These are phyloP conservation scores for Eurytoma adleriae DNA, from an alignment of 2,888 invertebrate species.

Conservation along the genomic window DNA sequence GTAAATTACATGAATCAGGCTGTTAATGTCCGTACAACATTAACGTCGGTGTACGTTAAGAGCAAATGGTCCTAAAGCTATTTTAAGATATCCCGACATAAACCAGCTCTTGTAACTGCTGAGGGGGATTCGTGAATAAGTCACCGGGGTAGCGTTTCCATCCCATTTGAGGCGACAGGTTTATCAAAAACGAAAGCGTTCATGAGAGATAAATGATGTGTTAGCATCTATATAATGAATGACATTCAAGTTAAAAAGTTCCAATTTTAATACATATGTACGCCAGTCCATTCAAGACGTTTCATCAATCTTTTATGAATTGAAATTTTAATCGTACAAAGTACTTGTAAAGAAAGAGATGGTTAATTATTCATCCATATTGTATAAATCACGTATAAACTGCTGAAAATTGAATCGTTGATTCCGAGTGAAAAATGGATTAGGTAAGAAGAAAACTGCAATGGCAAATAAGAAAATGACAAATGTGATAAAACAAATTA, in stretches of 20 bases:
- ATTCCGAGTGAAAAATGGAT: too few species aligned
- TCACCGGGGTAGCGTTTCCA: slow-evolving; percentile 41
- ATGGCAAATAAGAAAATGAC: too few species aligned
- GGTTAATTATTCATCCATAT: too few species aligned
- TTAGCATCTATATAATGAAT: slow-evolving; percentile 18
- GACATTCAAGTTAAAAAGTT: slow-evolving; percentile 6
- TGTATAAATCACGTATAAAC: too few species aligned
- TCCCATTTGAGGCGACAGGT: slow-evolving; percentile 46
- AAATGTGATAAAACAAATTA: too few species aligned
- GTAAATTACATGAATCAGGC: background rate
- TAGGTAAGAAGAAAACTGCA: too few species aligned
- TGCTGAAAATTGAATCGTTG: too few species aligned
- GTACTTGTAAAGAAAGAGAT: too few species aligned
- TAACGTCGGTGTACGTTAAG: slow-evolving; percentile 10
- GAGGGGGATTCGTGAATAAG: slow-evolving; percentile 41
- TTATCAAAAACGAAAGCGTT: slow-evolving; percentile 42
- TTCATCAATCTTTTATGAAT: too few species aligned
- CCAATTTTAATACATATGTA: background rate
- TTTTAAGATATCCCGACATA: slow-evolving; percentile 45
- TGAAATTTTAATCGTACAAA: too few species aligned
- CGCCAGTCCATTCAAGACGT: too few species aligned
- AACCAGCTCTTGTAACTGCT: slow-evolving; percentile 29
- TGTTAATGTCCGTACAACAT: background rate
- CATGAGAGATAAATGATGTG: slow-evolving; percentile 27
- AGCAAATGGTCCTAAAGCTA: slow-evolving; percentile 37